A percentile compares a stretch with the other conserved stretches of the same genome.
These are phyloP conservation scores for Serrognathus titanus DNA, from an alignment of 2,888 invertebrate species.

Conservation along the genomic window DNA sequence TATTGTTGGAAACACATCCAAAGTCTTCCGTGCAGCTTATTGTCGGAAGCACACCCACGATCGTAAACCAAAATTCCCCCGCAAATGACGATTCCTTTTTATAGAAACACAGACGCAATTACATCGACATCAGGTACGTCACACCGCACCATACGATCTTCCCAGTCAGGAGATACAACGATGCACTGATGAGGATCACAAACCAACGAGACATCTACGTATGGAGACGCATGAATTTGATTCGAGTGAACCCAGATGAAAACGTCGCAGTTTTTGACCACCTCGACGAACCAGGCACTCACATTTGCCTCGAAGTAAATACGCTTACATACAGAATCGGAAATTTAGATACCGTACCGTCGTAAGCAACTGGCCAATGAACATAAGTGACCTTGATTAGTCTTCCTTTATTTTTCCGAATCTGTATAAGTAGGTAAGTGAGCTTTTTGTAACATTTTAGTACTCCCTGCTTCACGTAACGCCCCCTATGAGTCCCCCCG, in stretches of 20 bases:
- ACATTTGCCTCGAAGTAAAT: slow-evolving; percentile 8
- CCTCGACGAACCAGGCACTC: slow-evolving; percentile 2
- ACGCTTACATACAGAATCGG: no score
- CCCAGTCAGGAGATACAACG: slow-evolving; percentile 7
- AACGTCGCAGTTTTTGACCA: slow-evolving; percentile 7
- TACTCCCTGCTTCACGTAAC: slow-evolving; percentile 13
- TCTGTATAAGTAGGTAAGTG: no score
- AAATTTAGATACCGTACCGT: no score
- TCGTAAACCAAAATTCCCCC: neutral
- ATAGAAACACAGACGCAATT: slow-evolving; percentile 6
- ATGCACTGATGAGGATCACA: slow-evolving; percentile 1
- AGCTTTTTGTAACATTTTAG: no score
- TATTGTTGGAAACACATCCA: no score
- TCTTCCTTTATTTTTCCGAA: neutral
- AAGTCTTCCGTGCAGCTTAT: no score
- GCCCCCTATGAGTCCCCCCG: slow-evolving; percentile 7
- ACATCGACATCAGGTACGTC: neutral
- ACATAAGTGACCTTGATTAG: no score
- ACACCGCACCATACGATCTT: neutral
- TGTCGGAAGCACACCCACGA: no score
- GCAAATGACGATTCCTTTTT: neutral
- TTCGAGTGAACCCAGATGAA: slow-evolving; percentile 4
- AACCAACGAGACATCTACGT: slow-evolving; percentile 3
- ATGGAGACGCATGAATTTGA: slow-evolving; percentile 1
- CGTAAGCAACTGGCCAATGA: no score